These are phyloP conservation scores for Vanessa atalanta DNA, from an alignment of 1,140 invertebrate genomes.

Conservation along the genomic window DNA sequence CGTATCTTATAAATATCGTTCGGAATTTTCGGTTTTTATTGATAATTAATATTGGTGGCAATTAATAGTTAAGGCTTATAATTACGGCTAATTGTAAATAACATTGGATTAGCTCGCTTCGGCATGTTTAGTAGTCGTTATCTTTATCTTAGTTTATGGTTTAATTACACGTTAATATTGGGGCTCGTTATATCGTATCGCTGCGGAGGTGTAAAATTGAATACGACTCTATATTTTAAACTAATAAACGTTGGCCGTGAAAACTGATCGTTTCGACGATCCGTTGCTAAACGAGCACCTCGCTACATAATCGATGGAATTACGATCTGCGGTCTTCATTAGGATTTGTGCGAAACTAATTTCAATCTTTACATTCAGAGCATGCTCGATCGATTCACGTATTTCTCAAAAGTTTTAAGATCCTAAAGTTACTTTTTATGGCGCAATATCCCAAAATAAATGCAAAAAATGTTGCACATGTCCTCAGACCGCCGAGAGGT, in stretches of 20 bases:
- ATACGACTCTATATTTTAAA: constrained; percentile 49
- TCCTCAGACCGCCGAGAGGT: constrained; percentile 41
- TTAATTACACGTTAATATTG: constrained; percentile 73
- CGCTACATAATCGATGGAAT: constrained; percentile 22
- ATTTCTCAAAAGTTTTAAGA: not conserved
- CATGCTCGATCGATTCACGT: not conserved
- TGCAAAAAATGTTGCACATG: constrained; percentile 34
- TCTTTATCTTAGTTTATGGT: constrained; percentile 74
- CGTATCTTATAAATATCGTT: constrained; percentile 46
- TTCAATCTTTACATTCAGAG: not conserved
- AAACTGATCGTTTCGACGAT: constrained; percentile 26
- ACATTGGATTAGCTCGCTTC: constrained; percentile 62
- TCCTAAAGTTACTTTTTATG: not conserved
- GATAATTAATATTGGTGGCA: constrained; percentile 76
- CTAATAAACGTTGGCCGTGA: constrained; percentile 52
- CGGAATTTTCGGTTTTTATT: constrained; percentile 55
- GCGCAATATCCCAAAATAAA: constrained; percentile 14
- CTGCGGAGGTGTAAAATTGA: constrained; percentile 55
- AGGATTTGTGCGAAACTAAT: constrained; percentile 28
- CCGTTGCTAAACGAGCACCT: constrained; percentile 15
- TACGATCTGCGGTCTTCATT: constrained; percentile 22
- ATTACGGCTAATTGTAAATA: constrained; percentile 77
- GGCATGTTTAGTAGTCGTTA: constrained; percentile 55
- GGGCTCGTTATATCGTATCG: constrained; percentile 53
- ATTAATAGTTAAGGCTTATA: constrained; percentile 64